Percentiles rank a stretch among this genome's conserved stretches.
Evolutionary conservation across 2,113 vertebrate species (phyloP).

Genomic region (Neolamprologus sp.): DNA sequence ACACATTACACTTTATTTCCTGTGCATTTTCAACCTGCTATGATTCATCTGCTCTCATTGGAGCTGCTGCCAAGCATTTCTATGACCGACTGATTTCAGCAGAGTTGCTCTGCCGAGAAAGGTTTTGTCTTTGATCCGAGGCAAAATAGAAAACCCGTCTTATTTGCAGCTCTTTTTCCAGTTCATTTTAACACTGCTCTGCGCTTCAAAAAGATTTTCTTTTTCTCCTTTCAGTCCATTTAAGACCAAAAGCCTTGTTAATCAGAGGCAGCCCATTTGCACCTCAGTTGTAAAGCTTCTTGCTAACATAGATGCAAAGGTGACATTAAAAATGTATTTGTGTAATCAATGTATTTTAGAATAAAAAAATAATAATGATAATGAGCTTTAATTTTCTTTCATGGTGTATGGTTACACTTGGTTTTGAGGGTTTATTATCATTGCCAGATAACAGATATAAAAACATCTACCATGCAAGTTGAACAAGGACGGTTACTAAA

Average conservation of each 20-base stretch:
- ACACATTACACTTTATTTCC: background rate
- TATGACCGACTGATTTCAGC: background rate
- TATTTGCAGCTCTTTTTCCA: background rate
- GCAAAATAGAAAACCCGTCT: background rate
- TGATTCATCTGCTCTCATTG: background rate
- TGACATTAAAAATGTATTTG: slow-evolving; percentile 14
- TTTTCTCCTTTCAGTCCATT: background rate
- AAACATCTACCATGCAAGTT: background rate
- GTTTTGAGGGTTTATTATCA: background rate
- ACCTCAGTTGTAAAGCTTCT: background rate
- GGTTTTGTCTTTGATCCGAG: background rate
- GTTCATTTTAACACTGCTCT: background rate
- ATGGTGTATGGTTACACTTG: background rate
- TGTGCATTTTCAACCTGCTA: background rate
- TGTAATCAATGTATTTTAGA: slow-evolving; percentile 38
- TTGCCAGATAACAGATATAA: slow-evolving; percentile 20
- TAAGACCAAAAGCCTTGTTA: background rate
- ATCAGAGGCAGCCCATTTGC: background rate
- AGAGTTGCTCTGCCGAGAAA: background rate
- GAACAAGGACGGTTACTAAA: background rate
- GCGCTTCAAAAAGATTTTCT: background rate
- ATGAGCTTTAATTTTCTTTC: slow-evolving; percentile 39
- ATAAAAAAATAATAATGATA: background rate
- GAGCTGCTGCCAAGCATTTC: slow-evolving; percentile 3
- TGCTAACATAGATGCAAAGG: slow-evolving; percentile 11